Evolutionary conservation across 2,113 vertebrate genomes (phyloP).

Genomic region (Notiomystis cincta): DNA sequence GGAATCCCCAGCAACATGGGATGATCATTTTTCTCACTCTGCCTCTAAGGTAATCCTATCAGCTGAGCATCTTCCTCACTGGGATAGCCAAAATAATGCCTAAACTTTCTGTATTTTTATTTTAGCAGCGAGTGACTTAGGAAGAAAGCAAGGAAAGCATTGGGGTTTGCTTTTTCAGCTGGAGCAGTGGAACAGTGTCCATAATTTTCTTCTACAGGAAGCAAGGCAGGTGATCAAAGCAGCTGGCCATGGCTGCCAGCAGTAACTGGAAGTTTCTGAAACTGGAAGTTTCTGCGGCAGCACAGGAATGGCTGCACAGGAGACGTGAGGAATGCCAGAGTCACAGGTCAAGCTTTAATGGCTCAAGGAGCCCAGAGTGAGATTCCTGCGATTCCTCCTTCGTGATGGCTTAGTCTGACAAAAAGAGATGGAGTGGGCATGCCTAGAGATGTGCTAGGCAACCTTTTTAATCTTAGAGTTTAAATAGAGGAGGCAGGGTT

Average conservation of each 20-base stretch:
- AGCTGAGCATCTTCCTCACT: not conserved
- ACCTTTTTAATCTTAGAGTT: not conserved
- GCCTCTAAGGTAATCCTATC: not conserved
- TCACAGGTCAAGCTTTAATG: slow-evolving; percentile 34
- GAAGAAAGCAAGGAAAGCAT: not conserved
- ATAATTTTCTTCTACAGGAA: not conserved
- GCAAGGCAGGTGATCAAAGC: slow-evolving; percentile 17
- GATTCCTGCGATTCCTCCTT: slow-evolving; percentile 21
- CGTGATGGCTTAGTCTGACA: not conserved
- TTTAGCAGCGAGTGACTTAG: not conserved
- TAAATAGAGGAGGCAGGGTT: not conserved
- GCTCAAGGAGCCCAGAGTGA: not conserved
- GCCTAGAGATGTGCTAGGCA: not conserved
- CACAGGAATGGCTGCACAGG: not conserved
- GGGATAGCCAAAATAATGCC: not conserved
- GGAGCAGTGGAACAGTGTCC: fast-evolving
- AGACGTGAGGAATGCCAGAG: not conserved
- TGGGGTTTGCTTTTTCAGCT: not conserved
- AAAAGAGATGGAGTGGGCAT: not conserved
- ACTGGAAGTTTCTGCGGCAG: not conserved
- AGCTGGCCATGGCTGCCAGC: not conserved
- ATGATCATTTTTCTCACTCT: not conserved
- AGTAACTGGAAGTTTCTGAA: not conserved
- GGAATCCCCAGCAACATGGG: not conserved
- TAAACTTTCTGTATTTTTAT: not conserved